Conservation (phyloP, 2,888 invertebrate species). For the Nephrotoma flavescens region DNA sequence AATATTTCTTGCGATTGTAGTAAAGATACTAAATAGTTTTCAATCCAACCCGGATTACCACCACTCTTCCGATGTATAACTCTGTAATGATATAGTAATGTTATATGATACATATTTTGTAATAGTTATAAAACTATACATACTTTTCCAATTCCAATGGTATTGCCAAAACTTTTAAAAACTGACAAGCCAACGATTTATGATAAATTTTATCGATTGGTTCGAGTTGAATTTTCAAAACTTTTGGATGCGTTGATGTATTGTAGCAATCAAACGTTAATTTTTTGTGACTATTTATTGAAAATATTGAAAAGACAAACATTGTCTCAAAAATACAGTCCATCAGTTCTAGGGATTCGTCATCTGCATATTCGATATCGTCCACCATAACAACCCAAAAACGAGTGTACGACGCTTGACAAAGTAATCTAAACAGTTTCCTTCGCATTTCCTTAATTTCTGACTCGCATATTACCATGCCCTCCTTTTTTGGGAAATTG, state of each 20-base stretch:
- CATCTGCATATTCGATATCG: conserved; percentile 36
- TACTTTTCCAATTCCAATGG: conserved; percentile 49
- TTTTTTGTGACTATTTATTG: conserved; percentile 14
- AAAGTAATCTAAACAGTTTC: conserved; percentile 31
- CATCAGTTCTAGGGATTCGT: conserved; percentile 38
- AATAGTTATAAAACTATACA: neutral
- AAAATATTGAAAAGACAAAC: conserved; percentile 27
- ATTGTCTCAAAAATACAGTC: conserved; percentile 33
- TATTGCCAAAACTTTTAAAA: conserved; percentile 44
- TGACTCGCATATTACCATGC: conserved; percentile 11
- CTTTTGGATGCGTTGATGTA: conserved; percentile 18
- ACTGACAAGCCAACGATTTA: conserved; percentile 45
- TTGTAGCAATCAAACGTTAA: conserved; percentile 4
- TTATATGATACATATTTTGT: conserved; percentile 15
- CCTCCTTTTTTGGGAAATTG: conserved; percentile 21
- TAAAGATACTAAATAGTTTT: conserved; percentile 44
- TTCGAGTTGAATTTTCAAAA: conserved; percentile 28
- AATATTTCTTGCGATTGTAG: conserved; percentile 37
- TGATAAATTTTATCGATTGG: conserved; percentile 44
- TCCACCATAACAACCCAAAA: conserved; percentile 20
- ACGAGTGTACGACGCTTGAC: conserved; percentile 22
- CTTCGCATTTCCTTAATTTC: conserved; percentile 21
- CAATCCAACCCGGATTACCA: conserved; percentile 52
- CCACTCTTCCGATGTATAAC: conserved; percentile 43
- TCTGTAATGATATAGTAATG: conserved; percentile 23